These are phyloP conservation scores for Drosophila robusta DNA, from an alignment of 2,888 invertebrate genomes.

Conservation along the genomic window DNA sequence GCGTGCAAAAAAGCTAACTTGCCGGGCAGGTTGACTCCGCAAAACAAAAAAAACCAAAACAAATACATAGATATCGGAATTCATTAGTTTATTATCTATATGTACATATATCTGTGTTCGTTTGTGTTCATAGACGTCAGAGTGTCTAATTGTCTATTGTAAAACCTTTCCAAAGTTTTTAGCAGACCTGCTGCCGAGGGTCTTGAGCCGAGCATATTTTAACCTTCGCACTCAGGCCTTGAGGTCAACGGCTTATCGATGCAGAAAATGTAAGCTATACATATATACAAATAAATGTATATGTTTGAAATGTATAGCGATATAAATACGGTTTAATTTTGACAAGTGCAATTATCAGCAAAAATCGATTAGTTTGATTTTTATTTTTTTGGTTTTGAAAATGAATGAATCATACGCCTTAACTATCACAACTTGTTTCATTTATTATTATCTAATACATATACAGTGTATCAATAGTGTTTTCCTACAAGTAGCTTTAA, in stretches of 20 bases:
- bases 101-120: constrained; percentile 5
- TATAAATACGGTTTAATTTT: constrained; percentile 1
- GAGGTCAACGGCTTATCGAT: constrained; percentile 76
- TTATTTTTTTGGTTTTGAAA: not conserved
- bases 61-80: constrained; percentile 19
- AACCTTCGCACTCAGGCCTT: constrained; percentile 68
- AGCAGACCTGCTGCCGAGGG: constrained; percentile 23
- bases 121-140: constrained; percentile 16
- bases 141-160: constrained; percentile 41
- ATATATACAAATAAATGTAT: constrained; percentile 8
- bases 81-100: constrained; percentile 23
- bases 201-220: constrained; percentile 38
- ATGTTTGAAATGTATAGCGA: not conserved
- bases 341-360: constrained; percentile 7
- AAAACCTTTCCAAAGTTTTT: constrained; percentile 56
- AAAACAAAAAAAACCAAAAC: constrained; percentile 21
- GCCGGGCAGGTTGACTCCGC: constrained; percentile 6
- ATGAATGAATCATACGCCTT: not conserved
- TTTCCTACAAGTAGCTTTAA: too few species aligned
- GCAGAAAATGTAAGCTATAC: constrained; percentile 52
- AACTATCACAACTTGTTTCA: not conserved
- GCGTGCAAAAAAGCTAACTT: constrained; percentile 22
- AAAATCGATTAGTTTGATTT: not conserved
- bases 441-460: not conserved
- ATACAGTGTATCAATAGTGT: not conserved